Base-by-base conservation (phyloP, 2,888 invertebrate species). In the Cylindroiulus punctatus region DNA sequence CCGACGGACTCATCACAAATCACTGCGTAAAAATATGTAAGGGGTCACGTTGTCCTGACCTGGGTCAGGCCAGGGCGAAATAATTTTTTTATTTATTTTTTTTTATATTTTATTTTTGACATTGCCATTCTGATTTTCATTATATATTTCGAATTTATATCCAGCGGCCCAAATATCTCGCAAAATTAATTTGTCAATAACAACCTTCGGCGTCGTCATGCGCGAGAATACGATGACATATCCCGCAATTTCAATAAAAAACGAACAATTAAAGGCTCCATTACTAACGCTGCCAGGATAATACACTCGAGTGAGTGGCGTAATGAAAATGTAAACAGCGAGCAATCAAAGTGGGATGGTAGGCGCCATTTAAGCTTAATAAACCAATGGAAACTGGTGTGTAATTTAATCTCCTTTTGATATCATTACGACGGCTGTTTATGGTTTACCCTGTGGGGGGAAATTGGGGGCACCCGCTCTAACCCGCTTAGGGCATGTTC, bases 311-410 rank as follows among this genome's bases (percentile, higher is more conserved):
- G 65, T 65, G 65, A 26, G 10, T 22, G 22, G 26, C 65, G 65
- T 65, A 65, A 65, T 65, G 65, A 65, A 65, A 82, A 36, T 36
- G 82, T 82, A 82, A 82, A 82, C 82, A 36, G 42, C 36, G 22
- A 22, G 36, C 7, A 82, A 82, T 42, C 82, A 82, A 82, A 40
- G 40, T 40, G 42, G 42, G 42, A 19, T 40, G 40, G 42, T 36
- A 76, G 65, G 40, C 82, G 84, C 65, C 87, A 87, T 84, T 87
- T 84, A 86, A 84, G 85, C 86, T 86, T 52, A 87, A 87, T 87
- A 87, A 87, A 83, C 87, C 87, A 87, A 87, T 87, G 52, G 42
- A 86, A 87, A 85, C 52, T 86, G 82, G 86, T 85, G 84, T 84
- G 85, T 86, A 87, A 86, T 87, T 87, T 86, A 86, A 86, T 85